Conservation (phyloP, 1,140 invertebrate species). For the Drosophila ercepeae region DNA sequence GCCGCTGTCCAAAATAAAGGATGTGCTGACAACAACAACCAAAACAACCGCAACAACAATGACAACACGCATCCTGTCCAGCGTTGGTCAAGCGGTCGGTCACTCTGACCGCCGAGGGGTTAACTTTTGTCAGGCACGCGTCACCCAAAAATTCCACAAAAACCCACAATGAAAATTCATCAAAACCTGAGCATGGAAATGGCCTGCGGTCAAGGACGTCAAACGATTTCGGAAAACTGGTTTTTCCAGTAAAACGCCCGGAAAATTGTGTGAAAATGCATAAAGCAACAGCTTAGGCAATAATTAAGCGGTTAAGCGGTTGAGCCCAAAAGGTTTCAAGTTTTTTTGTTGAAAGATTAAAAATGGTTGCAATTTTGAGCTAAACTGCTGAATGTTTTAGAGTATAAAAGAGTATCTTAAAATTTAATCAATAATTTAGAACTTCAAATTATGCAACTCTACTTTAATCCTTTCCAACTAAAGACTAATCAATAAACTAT, state of each 20-base stretch:
- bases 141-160: constrained; percentile 24
- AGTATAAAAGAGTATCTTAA: too few species aligned
- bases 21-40: constrained; percentile 46
- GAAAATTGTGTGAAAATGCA: constrained; percentile 48
- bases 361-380: too few species aligned
- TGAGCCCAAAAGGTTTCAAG: background rate
- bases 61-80: constrained; percentile 18
- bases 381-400: too few species aligned
- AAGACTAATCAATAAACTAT: background rate
- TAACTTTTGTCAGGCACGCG: constrained; percentile 60
- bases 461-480: background rate
- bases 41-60: constrained; percentile 27
- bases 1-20: constrained; percentile 32
- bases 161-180: constrained; percentile 37
- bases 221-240: constrained; percentile 50
- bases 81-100: constrained; percentile 59
- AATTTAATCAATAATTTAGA: background rate
- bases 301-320: constrained; percentile 64
- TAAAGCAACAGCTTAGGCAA: constrained; percentile 50
- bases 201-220: constrained; percentile 52
- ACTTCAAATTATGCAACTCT: background rate
- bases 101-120: constrained; percentile 46
- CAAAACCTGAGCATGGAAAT: constrained; percentile 20
- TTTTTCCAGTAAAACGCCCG: constrained; percentile 38
- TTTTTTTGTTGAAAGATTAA: background rate